Evolutionary conservation across 2,888 invertebrate species (phyloP), one percentile per base, ranked within the genome.

Genomic region (Ophion costatus): DNA sequence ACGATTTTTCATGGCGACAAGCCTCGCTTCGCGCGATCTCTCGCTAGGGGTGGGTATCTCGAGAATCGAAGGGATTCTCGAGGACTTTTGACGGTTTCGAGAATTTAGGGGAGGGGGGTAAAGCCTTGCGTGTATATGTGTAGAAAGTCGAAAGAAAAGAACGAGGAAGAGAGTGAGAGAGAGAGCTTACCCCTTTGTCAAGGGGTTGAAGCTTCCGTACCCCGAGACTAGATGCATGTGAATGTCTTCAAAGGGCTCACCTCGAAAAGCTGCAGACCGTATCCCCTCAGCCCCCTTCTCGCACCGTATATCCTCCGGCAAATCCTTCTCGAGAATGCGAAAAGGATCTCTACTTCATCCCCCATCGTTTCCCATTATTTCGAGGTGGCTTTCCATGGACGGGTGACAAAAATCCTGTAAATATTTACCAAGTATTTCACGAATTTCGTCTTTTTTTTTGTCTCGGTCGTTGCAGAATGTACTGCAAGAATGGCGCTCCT

Each of bases 1-100:
- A 75, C 63, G 78, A 88, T 89, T 86, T 88, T 80, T 88, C 86
- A 86, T 63, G 24, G 29, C 24, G 51, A 51, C 75, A 80, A 69
- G 51, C 64, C 9, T 59, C 57, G 22, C 64, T 14, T 59, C 57
- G 22, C 63, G 38, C 20, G 11, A 38, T 59, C 45, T 42, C 57
- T n/a, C 51, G 56, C 56, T 24, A 5, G 17, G 70, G 24, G 17
- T 20, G 51, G n/a, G 61, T 22, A 42, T 10, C 70, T 63, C 45
- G 45, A 70, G 69, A 81, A 74, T 86, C 80, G 81, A 83, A 83
- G 64, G 75, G 51, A 79, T 84, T 81, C 73, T 69, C 66, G 51
- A 69, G 42, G 42, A 74, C 59, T 69, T 69, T 85, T 75, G 77
- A 87, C 84, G 71, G 83, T 79, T 82, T 57, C 38, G 61, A n/a